These are phyloP conservation scores for Charanyca ferruginea DNA, from an alignment of 2,888 invertebrate species.

Conservation along the genomic window DNA sequence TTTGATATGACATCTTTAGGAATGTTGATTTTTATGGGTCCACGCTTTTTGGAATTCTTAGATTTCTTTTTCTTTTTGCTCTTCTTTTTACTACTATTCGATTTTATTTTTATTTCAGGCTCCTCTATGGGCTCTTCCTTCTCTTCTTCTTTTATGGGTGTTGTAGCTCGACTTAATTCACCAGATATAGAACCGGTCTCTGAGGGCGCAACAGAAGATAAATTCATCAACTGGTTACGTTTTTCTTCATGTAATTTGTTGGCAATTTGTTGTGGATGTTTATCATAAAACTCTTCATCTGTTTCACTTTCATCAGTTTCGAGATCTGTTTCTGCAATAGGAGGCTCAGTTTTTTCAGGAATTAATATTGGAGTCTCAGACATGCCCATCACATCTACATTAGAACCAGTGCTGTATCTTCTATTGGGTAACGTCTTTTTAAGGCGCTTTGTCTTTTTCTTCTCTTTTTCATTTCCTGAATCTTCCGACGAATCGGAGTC, in stretches of 20 bases:
- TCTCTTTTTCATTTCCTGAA: slow-evolving; percentile 85
- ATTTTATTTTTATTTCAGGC: slow-evolving; percentile 87
- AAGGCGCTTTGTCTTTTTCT: slow-evolving; percentile 77
- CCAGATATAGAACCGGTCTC: slow-evolving; percentile 91
- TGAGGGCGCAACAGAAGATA: slow-evolving; percentile 92
- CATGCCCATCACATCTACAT: slow-evolving; percentile 89
- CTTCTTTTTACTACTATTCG: slow-evolving; percentile 92
- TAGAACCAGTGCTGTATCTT: slow-evolving; percentile 87
- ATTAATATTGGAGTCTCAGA: slow-evolving; percentile 87
- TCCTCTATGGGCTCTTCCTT: slow-evolving; percentile 80
- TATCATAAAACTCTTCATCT: slow-evolving; percentile 97
- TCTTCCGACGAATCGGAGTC: slow-evolving; percentile 88
- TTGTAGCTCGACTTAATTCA: slow-evolving; percentile 92
- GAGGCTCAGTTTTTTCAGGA: slow-evolving; percentile 90
- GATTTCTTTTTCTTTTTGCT: slow-evolving; percentile 92
- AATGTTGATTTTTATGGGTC: slow-evolving; percentile 92
- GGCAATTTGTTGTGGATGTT: slow-evolving; percentile 94
- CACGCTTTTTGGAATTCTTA: slow-evolving; percentile 85
- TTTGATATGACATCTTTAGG: slow-evolving; percentile 87
- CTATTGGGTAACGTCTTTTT: slow-evolving; percentile 82
- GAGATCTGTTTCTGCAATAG: slow-evolving; percentile 95
- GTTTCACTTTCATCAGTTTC: slow-evolving; percentile 96
- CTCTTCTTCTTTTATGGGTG: slow-evolving; percentile 88
- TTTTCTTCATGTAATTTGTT: slow-evolving; percentile 94
- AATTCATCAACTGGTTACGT: slow-evolving; percentile 92